Evolutionary conservation across 2,113 vertebrate genomes (phyloP).

Genomic region (Prolemur simus): DNA sequence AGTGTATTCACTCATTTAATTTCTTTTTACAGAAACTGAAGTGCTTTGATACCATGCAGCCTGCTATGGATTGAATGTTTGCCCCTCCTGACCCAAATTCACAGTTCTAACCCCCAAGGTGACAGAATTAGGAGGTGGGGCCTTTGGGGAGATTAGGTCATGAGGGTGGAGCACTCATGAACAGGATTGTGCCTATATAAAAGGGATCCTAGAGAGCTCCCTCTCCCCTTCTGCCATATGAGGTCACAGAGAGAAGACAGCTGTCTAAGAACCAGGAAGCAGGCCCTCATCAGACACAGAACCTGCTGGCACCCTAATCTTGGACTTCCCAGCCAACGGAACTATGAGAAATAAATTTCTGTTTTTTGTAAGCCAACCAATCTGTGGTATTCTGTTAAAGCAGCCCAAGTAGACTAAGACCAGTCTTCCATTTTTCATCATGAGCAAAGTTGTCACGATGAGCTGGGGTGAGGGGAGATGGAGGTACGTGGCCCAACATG

Average conservation of each 20-base stretch:
- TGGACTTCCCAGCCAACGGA: not conserved
- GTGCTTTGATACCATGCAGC: not conserved
- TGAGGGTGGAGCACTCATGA: not conserved
- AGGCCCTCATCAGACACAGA: not conserved
- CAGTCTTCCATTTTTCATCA: not conserved
- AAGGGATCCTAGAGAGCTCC: not conserved
- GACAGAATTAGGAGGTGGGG: no score
- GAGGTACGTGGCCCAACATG: accelerated
- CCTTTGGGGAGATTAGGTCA: not conserved
- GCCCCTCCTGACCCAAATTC: not conserved
- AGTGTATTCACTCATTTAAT: not conserved
- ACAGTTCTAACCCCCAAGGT: not conserved
- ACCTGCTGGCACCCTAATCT: not conserved
- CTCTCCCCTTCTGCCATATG: not conserved
- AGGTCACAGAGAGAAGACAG: not conserved
- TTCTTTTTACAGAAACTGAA: not conserved
- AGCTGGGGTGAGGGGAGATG: not conserved
- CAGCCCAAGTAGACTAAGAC: not conserved
- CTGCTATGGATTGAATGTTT: not conserved
- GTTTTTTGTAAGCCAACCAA: not conserved
- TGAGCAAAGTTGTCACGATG: not conserved
- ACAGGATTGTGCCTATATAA: not conserved
- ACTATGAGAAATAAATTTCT: not conserved
- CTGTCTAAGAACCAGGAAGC: not conserved
- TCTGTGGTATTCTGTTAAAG: not conserved